A percentile compares a stretch with the other conserved stretches of the same genome.
phyloP scores from a whole-genome alignment of 2,888 invertebrate genomes.

The Oxytorus armatus region DNA sequence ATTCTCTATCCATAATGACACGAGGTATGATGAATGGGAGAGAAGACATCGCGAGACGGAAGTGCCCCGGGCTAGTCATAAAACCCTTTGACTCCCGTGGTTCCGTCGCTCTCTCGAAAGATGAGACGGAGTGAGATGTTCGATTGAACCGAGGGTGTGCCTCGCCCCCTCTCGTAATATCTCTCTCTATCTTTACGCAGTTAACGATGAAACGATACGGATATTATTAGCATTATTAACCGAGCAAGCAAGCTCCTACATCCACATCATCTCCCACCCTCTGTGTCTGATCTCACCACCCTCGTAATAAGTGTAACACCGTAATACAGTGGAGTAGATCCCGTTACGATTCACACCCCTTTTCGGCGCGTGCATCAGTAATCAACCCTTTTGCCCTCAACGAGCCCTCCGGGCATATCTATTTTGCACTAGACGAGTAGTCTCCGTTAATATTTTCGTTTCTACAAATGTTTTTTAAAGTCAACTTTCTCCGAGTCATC shows the following conservation, averaged over 20 bases:
- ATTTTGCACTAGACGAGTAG: conserved; percentile 64
- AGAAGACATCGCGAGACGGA: conserved; percentile 74
- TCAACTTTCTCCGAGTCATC: too few species aligned
- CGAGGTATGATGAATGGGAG: conserved; percentile 65
- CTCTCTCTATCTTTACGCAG: conserved; percentile 29
- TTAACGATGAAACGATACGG: conserved; percentile 73
- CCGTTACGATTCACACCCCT: conserved; percentile 68
- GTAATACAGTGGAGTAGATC: conserved; percentile 67
- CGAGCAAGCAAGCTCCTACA: conserved; percentile 74
- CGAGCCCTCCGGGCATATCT: conserved; percentile 60
- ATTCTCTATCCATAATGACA: conserved; percentile 24
- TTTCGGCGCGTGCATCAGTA: conserved; percentile 64
- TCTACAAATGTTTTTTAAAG: too few species aligned
- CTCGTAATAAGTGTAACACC: conserved; percentile 72
- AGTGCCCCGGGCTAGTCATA: conserved; percentile 67
- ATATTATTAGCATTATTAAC: conserved; percentile 84
- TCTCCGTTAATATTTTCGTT: conserved; percentile 23
- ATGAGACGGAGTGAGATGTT: conserved; percentile 53
- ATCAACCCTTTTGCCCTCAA: conserved; percentile 66
- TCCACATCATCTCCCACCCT: conserved; percentile 24
- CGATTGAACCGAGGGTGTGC: conserved; percentile 59
- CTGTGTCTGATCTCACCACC: conserved; percentile 30
- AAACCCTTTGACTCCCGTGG: conserved; percentile 78
- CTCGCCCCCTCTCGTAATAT: conserved; percentile 64
- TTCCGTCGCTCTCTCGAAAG: conserved; percentile 29